Base-by-base conservation (phyloP, 1,140 invertebrate species). In the Nomia melanderi region DNA sequence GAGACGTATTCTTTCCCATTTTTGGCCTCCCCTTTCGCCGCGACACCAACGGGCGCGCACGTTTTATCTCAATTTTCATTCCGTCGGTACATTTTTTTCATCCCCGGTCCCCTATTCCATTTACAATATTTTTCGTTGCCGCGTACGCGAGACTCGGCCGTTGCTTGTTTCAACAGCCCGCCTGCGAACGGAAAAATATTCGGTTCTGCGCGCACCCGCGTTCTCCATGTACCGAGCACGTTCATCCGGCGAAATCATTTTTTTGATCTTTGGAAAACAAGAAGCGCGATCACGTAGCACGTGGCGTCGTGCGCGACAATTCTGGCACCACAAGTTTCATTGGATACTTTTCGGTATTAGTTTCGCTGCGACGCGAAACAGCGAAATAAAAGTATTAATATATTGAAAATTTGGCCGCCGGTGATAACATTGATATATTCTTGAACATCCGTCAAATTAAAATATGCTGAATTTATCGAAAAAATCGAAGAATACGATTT, bases 111-210 rank as follows among this genome's bases (percentile, higher is more conserved):
- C 33, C n/a, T n/a, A n/a, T 44, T 44, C 50, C 57, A 59, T 78
- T 78, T 76, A 69, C 73, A 69, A 69, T 76, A 76, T 73, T 78
- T 65, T 71, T 33, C 27, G 25, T 62, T 33, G 14, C 25, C 14
- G 1, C 11, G 31, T 20, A 23, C 2, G 1, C 33, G 14, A 57
- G 27, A 9, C n/a, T 33, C 36, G 20, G 1, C 12, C 31, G 27
- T 39, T 70, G 66, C 70, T 71, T 77, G 36, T 41, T 66, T 29
- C 50, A 71, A 70, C 66, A 71, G 62, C 41, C 41, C 31, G 57
- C 27, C 5, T n/a, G 25, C 23, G 64, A n/a, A 23, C 14, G 41
- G 25, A 23, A 76, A 76, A 76, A 76, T 76, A 69, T 76, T 39
- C 39, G n/a, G 27, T 20, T 5, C 11, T 5, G n/a, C 29, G 20